Base-by-base conservation (phyloP, 2,797 vertebrate species). In the Mormyrus hasselquistii region DNA sequence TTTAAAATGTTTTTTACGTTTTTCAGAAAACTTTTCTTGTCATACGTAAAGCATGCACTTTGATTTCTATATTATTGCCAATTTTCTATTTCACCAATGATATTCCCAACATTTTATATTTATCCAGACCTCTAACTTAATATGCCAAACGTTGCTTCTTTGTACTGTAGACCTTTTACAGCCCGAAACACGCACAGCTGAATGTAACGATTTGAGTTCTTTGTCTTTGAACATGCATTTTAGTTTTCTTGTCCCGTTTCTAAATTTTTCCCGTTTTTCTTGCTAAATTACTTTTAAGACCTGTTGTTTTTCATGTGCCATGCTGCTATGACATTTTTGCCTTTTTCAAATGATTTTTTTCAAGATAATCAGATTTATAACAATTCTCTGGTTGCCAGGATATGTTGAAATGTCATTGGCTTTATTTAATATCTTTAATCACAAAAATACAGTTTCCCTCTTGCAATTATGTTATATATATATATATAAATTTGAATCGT, bases 281-380 rank as follows among this genome's bases (percentile, higher is more conserved):
- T 29, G 25, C n/a, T 52, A 34, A 12, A 86, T 53, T 29, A 25
- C 34, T 53, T 86, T 34, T 53, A 8, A 34, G 22, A 34, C 14
- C 83, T 49, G 47, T 16, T 1, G 4, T 44, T 79, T 79, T 44
- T 52, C 29, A 55, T 34, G 10, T 86, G 47, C 47, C 5, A 34
- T 86, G 12, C 47, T 34, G 29, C 50, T 86, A 49, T 86, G 47
- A 86, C 83, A 53, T 86, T 84, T 52, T 53, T 12, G 34, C 34
- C 34, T 76, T 79, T 19, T 44, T 44, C 12, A 53, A 7, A 86
- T 19, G 1, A 86, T 85, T 53, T 86, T 79, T 79, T 34, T 86
- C 29, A 52, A 86, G 73, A 79, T 79, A 44, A 79, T 79, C 73
- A 79, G 16, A 79, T 79, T 79, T 44, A 79, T n/a, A 79, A 79